These are phyloP conservation scores for Hucho hucho DNA, from an alignment of 2,113 vertebrate genomes.

Conservation along the genomic window DNA sequence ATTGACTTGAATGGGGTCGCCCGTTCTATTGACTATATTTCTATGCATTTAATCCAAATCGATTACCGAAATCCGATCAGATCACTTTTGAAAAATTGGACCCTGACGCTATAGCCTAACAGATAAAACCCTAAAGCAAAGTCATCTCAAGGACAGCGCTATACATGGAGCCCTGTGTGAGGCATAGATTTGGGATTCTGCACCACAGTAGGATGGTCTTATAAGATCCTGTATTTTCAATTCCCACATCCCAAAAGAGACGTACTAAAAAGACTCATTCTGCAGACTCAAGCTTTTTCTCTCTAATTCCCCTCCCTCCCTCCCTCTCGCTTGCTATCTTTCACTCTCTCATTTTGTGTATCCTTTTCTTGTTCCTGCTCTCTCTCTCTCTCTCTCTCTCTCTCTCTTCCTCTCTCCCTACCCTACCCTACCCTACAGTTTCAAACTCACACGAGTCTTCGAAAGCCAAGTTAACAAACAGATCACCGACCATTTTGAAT, in stretches of 20 bases:
- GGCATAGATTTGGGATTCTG: conserved; percentile 16
- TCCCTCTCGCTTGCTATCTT: neutral
- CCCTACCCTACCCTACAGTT: conserved; percentile 11
- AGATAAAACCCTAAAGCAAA: conserved; percentile 29
- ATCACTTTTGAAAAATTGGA: too few species aligned
- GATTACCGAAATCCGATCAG: neutral
- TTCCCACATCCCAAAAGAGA: conserved; percentile 33
- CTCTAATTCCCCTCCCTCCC: neutral
- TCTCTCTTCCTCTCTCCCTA: neutral
- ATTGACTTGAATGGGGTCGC: too few species aligned
- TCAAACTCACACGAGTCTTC: neutral
- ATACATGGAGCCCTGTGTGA: conserved; percentile 21
- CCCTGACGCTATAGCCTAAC: neutral
- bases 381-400: conserved; percentile 3
- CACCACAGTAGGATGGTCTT: conserved; percentile 30
- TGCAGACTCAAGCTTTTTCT: conserved; percentile 41
- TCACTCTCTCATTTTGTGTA: neutral
- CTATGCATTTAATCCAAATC: too few species aligned
- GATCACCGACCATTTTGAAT: too few species aligned
- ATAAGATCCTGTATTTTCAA: conserved; percentile 39
- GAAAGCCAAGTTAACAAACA: too few species aligned
- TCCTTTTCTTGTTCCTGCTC: neutral
- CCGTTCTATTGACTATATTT: too few species aligned
- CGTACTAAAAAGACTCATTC: conserved; percentile 7
- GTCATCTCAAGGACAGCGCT: conserved; percentile 44